Evolutionary conservation across 2,113 vertebrate genomes (phyloP).

Genomic region (Gymnogyps californianus): DNA sequence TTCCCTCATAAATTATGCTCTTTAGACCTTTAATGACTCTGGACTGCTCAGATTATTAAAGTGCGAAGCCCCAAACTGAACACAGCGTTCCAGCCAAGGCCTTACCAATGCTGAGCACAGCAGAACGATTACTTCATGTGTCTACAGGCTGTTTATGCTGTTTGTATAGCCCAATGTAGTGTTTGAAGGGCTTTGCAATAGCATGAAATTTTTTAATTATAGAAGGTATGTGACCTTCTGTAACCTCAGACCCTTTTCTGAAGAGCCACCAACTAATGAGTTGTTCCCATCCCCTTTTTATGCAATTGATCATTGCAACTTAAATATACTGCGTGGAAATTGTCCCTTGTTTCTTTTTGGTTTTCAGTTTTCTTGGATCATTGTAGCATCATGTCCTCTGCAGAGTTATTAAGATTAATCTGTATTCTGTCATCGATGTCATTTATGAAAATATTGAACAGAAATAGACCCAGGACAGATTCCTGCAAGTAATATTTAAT

Average conservation of each 20-base stretch:
- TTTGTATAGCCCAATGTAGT: not conserved
- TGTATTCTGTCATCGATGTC: not conserved
- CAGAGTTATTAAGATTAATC: not conserved
- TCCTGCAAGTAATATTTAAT: not conserved
- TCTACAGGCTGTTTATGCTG: not conserved
- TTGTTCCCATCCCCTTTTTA: not conserved
- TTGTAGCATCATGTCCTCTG: not conserved
- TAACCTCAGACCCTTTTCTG: not conserved
- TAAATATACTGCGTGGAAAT: not conserved
- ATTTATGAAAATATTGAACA: not conserved
- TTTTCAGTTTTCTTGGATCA: not conserved
- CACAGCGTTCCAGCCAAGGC: not conserved
- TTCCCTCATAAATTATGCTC: not conserved
- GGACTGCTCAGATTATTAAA: not conserved
- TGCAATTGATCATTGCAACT: not conserved
- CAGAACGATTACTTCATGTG: not conserved
- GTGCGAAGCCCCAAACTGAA: not conserved
- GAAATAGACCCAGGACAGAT: not conserved
- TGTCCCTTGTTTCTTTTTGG: not conserved
- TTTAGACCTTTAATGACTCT: not conserved
- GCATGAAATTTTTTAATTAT: not conserved
- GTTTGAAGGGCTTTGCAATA: not conserved
- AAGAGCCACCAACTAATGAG: not conserved
- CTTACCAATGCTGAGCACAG: not conserved
- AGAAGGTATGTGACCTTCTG: not conserved